Base-by-base conservation (phyloP, 2,113 vertebrate genomes). In the Antennarius striatus region DNA sequence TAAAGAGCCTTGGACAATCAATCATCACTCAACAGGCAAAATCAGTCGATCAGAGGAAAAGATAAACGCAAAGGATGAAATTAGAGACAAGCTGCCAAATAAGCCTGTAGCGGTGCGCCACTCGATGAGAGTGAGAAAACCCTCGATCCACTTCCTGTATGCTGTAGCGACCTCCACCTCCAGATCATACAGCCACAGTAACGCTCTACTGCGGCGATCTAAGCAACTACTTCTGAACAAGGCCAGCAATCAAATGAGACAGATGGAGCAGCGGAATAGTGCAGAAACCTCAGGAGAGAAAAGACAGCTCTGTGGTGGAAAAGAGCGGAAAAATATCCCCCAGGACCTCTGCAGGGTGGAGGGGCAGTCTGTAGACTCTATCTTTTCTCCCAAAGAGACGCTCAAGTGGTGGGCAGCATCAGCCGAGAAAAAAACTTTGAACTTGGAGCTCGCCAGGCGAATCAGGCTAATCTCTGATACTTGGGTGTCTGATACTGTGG, bases 381-480 rank as follows among this genome's bases (percentile, higher is more conserved):
- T 95, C 73, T 95, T 97, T 82, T 90, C 92, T 32, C 91, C 93
- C 1, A 90, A 89, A 81, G 87, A 93, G 68, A 88, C 94, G 14
- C 87, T 96, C 54, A 93, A 90, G 76, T 98, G 98, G 98, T 99
- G 98, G 98, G 88, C 93, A 73, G 77, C 91, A 64, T 96, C 95
- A 11, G 80, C 94, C 49, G 93, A 96, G 56, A 92, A 88, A 16
- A 93, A 95, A 53, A 91, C 92, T 28, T 87, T 97, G 73, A 91
- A 94, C 82, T 90, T 95, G 83, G 95, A 98, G 78, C 86, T 98
- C 50, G 92, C 95, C 71, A 91, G 90, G 62, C 91, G 95, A 82
- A 97, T 96, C 86, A 90, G 92, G 56, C 90, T 92, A 55, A 94
- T 98, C 73, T 94, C 95, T 63, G 94, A 95, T 77, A 94, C 95